Percentiles rank a stretch among this genome's conserved stretches.
phyloP scores from a whole-genome alignment of 2,797 vertebrate species.

The Pantherophis alleghaniensis region DNA sequence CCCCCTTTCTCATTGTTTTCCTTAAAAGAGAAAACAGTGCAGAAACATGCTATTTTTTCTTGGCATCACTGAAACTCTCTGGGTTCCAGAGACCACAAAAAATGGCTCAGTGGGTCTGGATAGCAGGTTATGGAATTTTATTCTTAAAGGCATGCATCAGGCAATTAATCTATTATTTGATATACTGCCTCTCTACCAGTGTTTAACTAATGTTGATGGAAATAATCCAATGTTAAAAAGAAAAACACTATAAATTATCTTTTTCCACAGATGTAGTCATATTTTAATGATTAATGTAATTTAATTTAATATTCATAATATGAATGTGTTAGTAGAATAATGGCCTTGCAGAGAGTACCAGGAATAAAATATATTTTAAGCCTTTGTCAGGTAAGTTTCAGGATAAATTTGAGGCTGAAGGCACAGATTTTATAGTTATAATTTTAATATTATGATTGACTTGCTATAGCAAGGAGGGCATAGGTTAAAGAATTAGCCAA shows the following conservation, averaged over 20 bases:
- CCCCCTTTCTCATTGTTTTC: background rate
- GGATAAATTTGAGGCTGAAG: background rate
- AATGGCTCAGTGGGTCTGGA: background rate
- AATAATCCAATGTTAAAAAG: background rate
- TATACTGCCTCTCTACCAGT: background rate
- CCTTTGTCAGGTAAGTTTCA: background rate
- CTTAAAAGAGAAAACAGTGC: background rate
- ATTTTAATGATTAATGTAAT: background rate
- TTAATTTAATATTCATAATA: background rate
- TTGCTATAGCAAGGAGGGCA: background rate
- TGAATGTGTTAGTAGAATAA: background rate
- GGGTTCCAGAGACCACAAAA: background rate
- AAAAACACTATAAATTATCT: background rate
- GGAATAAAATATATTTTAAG: background rate
- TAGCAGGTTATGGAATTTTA: background rate
- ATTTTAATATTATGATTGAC: background rate
- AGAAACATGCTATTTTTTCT: background rate
- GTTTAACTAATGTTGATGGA: background rate
- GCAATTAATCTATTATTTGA: background rate
- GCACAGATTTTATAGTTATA: background rate
- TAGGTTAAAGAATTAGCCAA: background rate
- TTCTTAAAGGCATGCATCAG: background rate
- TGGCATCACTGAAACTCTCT: background rate
- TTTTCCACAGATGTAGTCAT: background rate
- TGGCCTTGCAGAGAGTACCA: background rate